A percentile compares a stretch with the other conserved stretches of the same genome.
Conservation (phyloP, 2,888 invertebrate genomes). For the Phymatocera aterrima region DNA sequence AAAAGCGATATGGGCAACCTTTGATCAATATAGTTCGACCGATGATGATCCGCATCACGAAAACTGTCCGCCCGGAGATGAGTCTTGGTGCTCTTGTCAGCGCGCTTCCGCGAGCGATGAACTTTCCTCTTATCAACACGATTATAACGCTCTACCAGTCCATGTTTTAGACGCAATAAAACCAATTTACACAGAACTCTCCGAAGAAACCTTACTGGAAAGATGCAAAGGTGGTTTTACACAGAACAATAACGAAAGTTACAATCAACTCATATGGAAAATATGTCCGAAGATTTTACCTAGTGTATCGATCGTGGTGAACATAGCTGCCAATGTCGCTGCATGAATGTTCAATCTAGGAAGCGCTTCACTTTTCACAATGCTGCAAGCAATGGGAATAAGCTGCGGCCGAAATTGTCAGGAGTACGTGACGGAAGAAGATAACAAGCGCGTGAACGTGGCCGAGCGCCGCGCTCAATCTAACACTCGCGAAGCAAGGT, state of each 20-base stretch:
- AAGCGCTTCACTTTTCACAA: no score
- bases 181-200: neutral
- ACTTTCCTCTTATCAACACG: neutral
- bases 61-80: neutral
- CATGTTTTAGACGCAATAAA: neutral
- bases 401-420: no score
- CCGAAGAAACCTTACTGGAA: neutral
- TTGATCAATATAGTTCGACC: neutral
- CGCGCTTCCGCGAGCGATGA: neutral
- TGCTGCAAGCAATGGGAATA: no score
- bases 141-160: neutral
- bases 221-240: neutral
- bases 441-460: no score
- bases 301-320: no score
- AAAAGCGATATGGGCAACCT: conserved; percentile 8
- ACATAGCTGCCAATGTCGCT: no score
- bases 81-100: conserved; percentile 18
- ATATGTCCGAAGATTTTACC: no score
- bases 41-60: neutral
- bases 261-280: no score
- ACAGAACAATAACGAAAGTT: neutral
- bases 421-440: no score
- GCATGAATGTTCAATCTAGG: no score
- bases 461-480: no score
- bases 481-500: no score